These are phyloP conservation scores for Oreocharis arfaki DNA, from an alignment of 2,113 vertebrate species.

Conservation along the genomic window DNA sequence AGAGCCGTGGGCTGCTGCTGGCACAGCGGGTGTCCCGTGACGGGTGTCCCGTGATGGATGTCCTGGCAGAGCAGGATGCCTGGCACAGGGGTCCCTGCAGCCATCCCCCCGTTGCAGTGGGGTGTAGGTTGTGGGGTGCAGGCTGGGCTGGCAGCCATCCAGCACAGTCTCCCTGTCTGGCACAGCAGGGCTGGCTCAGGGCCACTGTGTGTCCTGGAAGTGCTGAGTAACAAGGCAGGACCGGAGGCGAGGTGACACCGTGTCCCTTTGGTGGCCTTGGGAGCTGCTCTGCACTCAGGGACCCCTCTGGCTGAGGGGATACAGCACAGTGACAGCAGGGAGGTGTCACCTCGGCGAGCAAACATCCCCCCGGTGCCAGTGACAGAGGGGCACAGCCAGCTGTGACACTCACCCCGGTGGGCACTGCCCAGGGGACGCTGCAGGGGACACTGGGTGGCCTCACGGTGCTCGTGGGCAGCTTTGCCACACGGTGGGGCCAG, in stretches of 20 bases:
- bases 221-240: constrained; percentile 48
- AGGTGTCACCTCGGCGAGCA: background rate
- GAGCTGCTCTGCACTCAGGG: fast-evolving
- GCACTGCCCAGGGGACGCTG: background rate
- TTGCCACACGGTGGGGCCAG: background rate
- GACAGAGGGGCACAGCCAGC: background rate
- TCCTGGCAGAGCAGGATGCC: background rate
- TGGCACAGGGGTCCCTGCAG: fast-evolving
- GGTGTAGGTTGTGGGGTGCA: background rate
- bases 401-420: fast-evolving
- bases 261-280: background rate
- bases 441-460: background rate
- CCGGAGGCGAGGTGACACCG: background rate
- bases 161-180: background rate
- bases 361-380: background rate
- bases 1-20: background rate
- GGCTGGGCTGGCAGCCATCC: background rate
- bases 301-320: fast-evolving
- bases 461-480: fast-evolving
- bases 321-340: background rate
- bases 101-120: fast-evolving
- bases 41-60: fast-evolving
- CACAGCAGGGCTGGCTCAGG: background rate
- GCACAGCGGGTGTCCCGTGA: background rate
- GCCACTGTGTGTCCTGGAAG: background rate